A percentile compares a stretch with the other conserved stretches of the same genome.
phyloP scores from a whole-genome alignment of 2,797 vertebrate species.

The Lagodon rhomboides region DNA sequence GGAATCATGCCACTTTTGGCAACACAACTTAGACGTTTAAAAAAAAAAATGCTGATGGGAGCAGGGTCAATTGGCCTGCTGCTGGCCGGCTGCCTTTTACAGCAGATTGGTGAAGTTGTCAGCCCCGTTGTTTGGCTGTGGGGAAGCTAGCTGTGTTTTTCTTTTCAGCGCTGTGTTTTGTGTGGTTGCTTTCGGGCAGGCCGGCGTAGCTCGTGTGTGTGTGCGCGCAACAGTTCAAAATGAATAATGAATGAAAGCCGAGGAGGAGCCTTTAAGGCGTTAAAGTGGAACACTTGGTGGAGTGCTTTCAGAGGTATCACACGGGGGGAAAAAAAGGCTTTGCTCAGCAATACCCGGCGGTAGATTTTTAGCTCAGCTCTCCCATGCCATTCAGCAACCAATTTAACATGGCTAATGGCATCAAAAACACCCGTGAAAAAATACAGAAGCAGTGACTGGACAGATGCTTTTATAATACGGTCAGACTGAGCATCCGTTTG shows the following conservation, averaged over 20 bases:
- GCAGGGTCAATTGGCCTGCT: constrained; percentile 52
- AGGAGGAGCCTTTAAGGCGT: constrained; percentile 76
- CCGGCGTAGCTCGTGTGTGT: constrained; percentile 34
- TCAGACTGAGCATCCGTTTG: constrained; percentile 69
- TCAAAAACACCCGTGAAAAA: constrained; percentile 59
- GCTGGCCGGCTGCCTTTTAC: constrained; percentile 53
- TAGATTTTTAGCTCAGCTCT: constrained; percentile 66
- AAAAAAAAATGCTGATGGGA: constrained; percentile 33
- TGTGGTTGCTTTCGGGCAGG: constrained; percentile 64
- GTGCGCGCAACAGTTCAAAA: constrained; percentile 73
- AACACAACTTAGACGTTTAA: constrained; percentile 28
- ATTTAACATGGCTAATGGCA: constrained; percentile 78
- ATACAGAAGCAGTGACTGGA: constrained; percentile 52
- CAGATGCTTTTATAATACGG: constrained; percentile 66
- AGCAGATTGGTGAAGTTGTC: constrained; percentile 74
- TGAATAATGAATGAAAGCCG: constrained; percentile 84
- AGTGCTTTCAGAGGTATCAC: constrained; percentile 75
- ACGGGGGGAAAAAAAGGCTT: constrained; percentile 58
- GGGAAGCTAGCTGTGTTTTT: constrained; percentile 52
- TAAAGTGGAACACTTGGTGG: constrained; percentile 77
- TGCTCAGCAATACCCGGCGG: constrained; percentile 74
- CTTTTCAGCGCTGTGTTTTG: constrained; percentile 53
- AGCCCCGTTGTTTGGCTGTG: constrained; percentile 57
- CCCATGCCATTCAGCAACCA: constrained; percentile 46
- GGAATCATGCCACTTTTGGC: constrained; percentile 21